These are phyloP conservation scores for Lycia hirtaria DNA, from an alignment of 2,888 invertebrate species.

Conservation along the genomic window DNA sequence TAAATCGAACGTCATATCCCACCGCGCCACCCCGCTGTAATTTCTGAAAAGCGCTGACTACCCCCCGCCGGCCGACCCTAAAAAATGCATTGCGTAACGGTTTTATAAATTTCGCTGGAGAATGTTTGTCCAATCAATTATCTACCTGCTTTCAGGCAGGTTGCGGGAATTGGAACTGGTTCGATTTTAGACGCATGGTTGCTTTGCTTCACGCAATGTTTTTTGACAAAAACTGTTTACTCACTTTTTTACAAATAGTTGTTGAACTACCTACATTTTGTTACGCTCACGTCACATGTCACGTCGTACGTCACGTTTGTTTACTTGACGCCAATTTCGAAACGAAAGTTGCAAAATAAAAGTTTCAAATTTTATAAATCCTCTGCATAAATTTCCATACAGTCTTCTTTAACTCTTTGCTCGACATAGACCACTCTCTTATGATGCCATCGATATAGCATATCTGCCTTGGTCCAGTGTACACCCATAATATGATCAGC, in stretches of 20 bases:
- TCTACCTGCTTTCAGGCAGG: slow-evolving; percentile 63
- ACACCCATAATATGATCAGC: too few species aligned
- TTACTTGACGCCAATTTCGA: too few species aligned
- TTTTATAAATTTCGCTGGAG: slow-evolving; percentile 71
- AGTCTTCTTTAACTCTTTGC: too few species aligned
- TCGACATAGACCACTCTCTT: too few species aligned
- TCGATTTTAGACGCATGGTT: background rate
- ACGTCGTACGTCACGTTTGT: too few species aligned
- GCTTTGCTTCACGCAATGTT: background rate
- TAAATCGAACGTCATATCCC: slow-evolving; percentile 85
- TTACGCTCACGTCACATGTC: too few species aligned
- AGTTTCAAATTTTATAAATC: too few species aligned
- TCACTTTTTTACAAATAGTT: background rate
- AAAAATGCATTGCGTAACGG: slow-evolving; percentile 86
- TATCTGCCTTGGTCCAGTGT: too few species aligned
- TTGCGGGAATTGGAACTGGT: slow-evolving; percentile 18
- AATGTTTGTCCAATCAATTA: slow-evolving; percentile 82
- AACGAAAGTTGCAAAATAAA: background rate
- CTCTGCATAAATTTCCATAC: too few species aligned
- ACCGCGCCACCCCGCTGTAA: slow-evolving; percentile 75
- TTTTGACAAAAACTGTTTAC: too few species aligned
- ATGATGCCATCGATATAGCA: too few species aligned
- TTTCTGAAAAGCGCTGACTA: slow-evolving; percentile 83
- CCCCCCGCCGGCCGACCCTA: slow-evolving; percentile 78
- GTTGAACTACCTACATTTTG: background rate